Evolutionary conservation across 2,113 vertebrate genomes (phyloP).

Genomic region (Acanthochromis polyacanthus): DNA sequence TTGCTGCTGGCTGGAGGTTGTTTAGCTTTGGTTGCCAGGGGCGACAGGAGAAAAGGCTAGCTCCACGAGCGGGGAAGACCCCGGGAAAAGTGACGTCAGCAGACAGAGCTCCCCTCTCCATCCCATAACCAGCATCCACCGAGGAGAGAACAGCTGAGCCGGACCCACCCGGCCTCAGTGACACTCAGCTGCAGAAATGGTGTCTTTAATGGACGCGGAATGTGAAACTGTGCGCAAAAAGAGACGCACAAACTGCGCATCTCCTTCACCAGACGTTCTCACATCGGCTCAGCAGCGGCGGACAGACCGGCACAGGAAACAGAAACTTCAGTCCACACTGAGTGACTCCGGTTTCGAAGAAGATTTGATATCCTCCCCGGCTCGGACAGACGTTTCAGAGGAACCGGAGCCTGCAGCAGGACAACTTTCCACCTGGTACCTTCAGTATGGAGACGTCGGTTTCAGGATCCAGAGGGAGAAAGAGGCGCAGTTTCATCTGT

Average conservation of each 20-base stretch:
- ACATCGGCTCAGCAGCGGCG: constrained; percentile 74
- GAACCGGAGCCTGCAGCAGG: background rate
- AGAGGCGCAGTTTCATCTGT: constrained; percentile 87
- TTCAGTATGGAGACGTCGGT: constrained; percentile 90
- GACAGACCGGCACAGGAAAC: constrained; percentile 77
- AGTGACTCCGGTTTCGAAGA: constrained; percentile 89
- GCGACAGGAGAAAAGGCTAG: constrained; percentile 25
- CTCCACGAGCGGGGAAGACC: constrained; percentile 73
- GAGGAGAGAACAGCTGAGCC: background rate
- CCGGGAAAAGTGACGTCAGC: constrained; percentile 74
- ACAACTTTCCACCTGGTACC: constrained; percentile 76
- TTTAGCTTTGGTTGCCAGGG: constrained; percentile 55
- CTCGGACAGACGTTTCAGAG: constrained; percentile 1
- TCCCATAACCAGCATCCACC: background rate
- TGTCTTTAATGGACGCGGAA: constrained; percentile 49
- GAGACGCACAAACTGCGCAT: constrained; percentile 24
- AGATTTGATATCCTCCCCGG: constrained; percentile 69
- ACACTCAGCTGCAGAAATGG: constrained; percentile 53
- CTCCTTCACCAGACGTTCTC: constrained; percentile 32
- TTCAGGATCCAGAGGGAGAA: constrained; percentile 87
- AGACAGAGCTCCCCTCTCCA: constrained; percentile 16
- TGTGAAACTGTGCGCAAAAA: constrained; percentile 43
- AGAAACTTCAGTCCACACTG: constrained; percentile 75
- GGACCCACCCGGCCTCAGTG: background rate
- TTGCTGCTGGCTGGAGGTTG: constrained; percentile 14